Evolutionary conservation across 2,888 invertebrate genomes (phyloP), one percentile per base, ranked within the genome.

Genomic region (Hesperia comma): DNA sequence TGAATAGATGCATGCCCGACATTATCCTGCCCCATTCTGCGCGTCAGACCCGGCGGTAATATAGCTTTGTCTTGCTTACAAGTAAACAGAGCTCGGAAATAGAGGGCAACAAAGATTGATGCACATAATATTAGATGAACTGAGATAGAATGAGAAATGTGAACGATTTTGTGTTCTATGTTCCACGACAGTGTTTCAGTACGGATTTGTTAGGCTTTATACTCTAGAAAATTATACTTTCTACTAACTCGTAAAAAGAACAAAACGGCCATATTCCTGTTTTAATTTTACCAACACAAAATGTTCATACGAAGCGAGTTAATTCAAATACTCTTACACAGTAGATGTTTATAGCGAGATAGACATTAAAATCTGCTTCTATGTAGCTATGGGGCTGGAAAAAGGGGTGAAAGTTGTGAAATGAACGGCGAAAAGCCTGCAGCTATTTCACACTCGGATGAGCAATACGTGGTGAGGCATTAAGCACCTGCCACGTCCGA

Each of bases 371-470:
- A 14, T 51, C 51, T 21, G 21, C 33, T n/a, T 54, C 15, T 54
- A 33, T 15, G 32, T 54, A 54, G 33, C 54, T 2, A 33, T 26
- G 33, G 15, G 17, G 33, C 8, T 17, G 4, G 5, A 14, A 54
- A 63, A 63, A 46, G 40, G 55, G 62, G 10, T 15, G 15, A 37
- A 43, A 63, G 63, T 55, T 26, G 49, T 63, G 6, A 49, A 56
- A 57, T 57, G 57, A 63, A 62, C 61, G 54, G 14, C 21, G 14
- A 17, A 57, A 15, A 57, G 57, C 57, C 43, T 33, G 56, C 37
- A 49, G 46, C 56, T 56, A 56, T 63, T 63, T 63, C 63, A 56
- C 41, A 46, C 63, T 17, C 56, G 37, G 21, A 46, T 57, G 56
- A 49, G 56, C 63, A 56, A 56, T 63, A 57, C 21, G 33, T 46